phyloP scores from a whole-genome alignment of 2,888 invertebrate species.

The Sesia bembeciformis region DNA sequence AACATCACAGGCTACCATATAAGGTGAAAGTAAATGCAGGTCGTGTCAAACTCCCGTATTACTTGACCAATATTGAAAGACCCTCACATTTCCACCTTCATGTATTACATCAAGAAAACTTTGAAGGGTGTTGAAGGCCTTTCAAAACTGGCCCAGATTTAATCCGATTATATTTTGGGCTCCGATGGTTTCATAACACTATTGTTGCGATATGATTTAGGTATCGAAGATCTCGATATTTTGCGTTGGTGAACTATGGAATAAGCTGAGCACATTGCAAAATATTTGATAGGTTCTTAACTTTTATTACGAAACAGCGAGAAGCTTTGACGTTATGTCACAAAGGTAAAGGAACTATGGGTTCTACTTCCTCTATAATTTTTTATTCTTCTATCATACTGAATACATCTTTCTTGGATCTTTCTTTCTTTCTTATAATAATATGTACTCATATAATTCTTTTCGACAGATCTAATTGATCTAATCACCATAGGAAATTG shows the following conservation, averaged over 20 bases:
- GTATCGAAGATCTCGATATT: constrained; percentile 5
- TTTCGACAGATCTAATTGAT: no score
- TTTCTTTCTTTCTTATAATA: no score
- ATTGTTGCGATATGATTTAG: constrained; percentile 10
- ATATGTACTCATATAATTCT: no score
- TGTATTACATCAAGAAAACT: neutral
- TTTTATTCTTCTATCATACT: no score
- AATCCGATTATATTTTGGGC: constrained; percentile 12
- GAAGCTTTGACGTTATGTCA: neutral
- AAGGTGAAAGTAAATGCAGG: neutral
- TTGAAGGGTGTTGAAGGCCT: neutral
- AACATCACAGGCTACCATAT: neutral
- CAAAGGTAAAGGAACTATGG: neutral
- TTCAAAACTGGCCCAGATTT: constrained; percentile 5
- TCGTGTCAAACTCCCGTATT: neutral
- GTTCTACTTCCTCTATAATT: no score
- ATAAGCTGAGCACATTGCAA: neutral
- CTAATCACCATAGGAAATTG: no score
- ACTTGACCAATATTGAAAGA: neutral
- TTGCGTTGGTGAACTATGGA: constrained; percentile 1
- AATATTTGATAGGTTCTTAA: neutral
- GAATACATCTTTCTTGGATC: no score
- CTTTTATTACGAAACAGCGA: neutral
- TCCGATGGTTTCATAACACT: constrained; percentile 7
- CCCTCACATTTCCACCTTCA: neutral